Evolutionary conservation across 1,140 invertebrate genomes (phyloP).

Genomic region (Meloidogyne exigua): DNA sequence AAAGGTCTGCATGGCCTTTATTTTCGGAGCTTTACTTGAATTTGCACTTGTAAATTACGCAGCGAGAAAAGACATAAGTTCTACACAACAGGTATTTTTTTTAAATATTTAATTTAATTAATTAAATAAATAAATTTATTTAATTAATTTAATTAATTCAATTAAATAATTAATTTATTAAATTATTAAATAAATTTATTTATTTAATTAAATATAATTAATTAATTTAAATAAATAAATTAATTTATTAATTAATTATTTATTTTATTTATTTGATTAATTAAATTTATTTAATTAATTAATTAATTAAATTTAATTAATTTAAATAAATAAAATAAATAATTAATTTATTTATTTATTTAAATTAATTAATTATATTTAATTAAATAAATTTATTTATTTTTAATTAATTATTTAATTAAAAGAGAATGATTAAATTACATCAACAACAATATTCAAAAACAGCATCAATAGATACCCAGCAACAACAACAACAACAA

Average conservation of each 20-base stretch:
- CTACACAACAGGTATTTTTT: conserved; percentile 50
- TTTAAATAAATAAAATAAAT: too few relatives aligned
- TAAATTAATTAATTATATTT: background rate
- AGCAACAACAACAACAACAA: conserved; percentile 13
- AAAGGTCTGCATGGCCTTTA: conserved; percentile 75
- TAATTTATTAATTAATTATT: conserved; percentile 12
- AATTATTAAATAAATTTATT: background rate
- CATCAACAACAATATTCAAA: conserved; percentile 22
- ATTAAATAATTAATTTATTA: too few relatives aligned
- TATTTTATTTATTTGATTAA: too few relatives aligned
- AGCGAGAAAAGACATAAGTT: conserved; percentile 76
- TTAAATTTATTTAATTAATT: background rate
- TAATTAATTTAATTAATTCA: too few relatives aligned
- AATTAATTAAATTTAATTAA: background rate
- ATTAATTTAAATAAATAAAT: conserved; percentile 34
- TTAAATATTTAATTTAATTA: conserved; percentile 25
- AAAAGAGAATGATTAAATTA: conserved; percentile 30
- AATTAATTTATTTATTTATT: too few relatives aligned
- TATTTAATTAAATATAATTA: background rate
- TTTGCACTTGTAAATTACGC: conserved; percentile 94
- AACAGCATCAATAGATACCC: conserved; percentile 10
- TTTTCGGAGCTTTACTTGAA: conserved; percentile 65
- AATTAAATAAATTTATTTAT: too few relatives aligned
- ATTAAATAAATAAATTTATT: background rate
- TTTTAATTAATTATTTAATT: background rate